Evolutionary conservation across 2,797 vertebrate species (phyloP), one percentile per base, ranked within the genome.

Genomic region (Anniella stebbinsi): DNA sequence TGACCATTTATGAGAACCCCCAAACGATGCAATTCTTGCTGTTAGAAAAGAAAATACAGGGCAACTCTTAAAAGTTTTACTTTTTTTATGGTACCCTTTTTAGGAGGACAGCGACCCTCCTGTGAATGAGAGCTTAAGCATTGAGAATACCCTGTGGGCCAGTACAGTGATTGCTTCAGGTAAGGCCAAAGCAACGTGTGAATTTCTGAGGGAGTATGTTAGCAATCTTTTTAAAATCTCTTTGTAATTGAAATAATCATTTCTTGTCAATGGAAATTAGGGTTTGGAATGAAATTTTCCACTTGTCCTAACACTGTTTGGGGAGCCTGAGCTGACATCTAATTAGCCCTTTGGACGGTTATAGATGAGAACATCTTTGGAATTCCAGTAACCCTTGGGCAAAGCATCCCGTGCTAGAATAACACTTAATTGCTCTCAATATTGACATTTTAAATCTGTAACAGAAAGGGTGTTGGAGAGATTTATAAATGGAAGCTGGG

Each of bases 101-200:
- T 94, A 99, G 99, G 99, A 99, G 89, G 99, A 99, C 87, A 98
- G 98, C 36, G 99, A 99, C 95, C 99, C 99, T 86, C 97, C 99
- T 0, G 97, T 99, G 70, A 99, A 98, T 2, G 99, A 99, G 95
- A 99, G 99, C 66, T 96, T 99, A 94, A 99, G 99, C 95, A 99
- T 99, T 21, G 99, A 99, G 96, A 99, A 99, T 96, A 98, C 99
- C 0, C 97, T 99, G 25, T 99, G 99, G 99, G 99, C 99, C 45
- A 99, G 99, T 97, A 99, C 98, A 0, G 99, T 99, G 86, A 97
- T 99, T 13, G 99, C 99, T n/a, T 99, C 99, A 91, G 99, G 99
- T 99, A 97, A 97, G 95, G 72, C 38, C 28, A 83, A 93, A 88
- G 17, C 85, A 41, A 77, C 0, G 0, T 30, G 2, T 75, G 33